Base-by-base conservation (phyloP, 2,888 invertebrate genomes). In the Leuctra nigra region DNA sequence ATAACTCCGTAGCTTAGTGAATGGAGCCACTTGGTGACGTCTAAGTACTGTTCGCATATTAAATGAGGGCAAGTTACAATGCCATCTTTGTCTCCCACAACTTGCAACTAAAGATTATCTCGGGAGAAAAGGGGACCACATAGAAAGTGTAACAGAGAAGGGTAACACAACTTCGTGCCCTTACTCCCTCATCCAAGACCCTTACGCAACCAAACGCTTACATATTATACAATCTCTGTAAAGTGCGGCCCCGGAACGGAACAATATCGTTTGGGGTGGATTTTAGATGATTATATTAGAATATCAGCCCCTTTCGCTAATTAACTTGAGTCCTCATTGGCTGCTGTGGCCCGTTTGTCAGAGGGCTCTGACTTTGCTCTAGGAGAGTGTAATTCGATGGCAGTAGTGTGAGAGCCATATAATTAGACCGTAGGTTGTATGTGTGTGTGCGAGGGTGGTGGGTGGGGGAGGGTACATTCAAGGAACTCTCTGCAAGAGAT, bases 281-380 rank as follows among this genome's bases (percentile, higher is more conserved):
- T 39, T 39, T 39, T 39, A 39, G 39, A 39, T 39, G 39, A 39
- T 39, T 39, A 39, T 39, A 39, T 39, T 39, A 39, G 39, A 39
- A 20, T 39, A 39, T 39, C 39, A 39, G 39, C 6, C 39, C n/a
- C 39, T 39, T 39, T 20, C 39, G 39, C 39, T 39, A 39, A 39
- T 39, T 39, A 39, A 39, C 39, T 39, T 39, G n/a, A n/a, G n/a
- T n/a, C n/a, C n/a, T n/a, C n/a, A n/a, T n/a, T n/a, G n/a, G n/a
- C n/a, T n/a, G n/a, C n/a, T n/a, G n/a, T n/a, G n/a, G n/a, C n/a
- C n/a, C n/a, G n/a, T n/a, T n/a, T n/a, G n/a, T n/a, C n/a, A n/a
- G n/a, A n/a, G n/a, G n/a, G n/a, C n/a, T n/a, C n/a, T n/a, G n/a
- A n/a, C n/a, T n/a, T n/a, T n/a, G n/a, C n/a, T n/a, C n/a, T n/a